A percentile compares a stretch with the other conserved stretches of the same genome.
Conservation (phyloP, 2,888 invertebrate species). For the Calliopum simillimum region DNA sequence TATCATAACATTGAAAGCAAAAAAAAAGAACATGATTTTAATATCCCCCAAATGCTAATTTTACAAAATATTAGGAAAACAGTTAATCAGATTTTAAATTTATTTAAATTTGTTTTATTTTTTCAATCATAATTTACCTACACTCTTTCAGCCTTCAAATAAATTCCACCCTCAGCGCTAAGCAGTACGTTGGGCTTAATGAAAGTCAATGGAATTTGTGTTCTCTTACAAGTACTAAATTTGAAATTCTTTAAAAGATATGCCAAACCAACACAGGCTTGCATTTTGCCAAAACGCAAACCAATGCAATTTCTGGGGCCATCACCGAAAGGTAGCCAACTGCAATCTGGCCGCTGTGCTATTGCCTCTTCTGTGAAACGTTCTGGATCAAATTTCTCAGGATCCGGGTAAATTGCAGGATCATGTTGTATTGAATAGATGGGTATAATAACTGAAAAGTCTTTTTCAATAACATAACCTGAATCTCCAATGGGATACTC, state of each 20-base stretch:
- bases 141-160: conserved; percentile 39
- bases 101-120: no score
- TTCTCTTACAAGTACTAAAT: conserved; percentile 51
- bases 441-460: conserved; percentile 69
- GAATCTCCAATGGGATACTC: conserved; percentile 68
- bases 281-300: conserved; percentile 61
- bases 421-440: conserved; percentile 72
- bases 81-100: no score
- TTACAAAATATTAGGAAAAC: no score
- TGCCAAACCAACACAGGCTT: conserved; percentile 54
- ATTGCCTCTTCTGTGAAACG: conserved; percentile 63
- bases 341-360: conserved; percentile 42
- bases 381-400: conserved; percentile 70
- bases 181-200: conserved; percentile 45
- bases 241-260: conserved; percentile 56
- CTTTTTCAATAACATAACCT: conserved; percentile 69
- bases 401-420: conserved; percentile 71
- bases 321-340: conserved; percentile 61
- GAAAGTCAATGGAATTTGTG: conserved; percentile 49
- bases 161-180: conserved; percentile 49
- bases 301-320: conserved; percentile 63
- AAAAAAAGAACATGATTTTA: no score
- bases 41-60: no score
- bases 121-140: no score
- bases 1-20: no score